These are phyloP conservation scores for Carcina quercana DNA, from an alignment of 2,888 invertebrate species.

Conservation along the genomic window DNA sequence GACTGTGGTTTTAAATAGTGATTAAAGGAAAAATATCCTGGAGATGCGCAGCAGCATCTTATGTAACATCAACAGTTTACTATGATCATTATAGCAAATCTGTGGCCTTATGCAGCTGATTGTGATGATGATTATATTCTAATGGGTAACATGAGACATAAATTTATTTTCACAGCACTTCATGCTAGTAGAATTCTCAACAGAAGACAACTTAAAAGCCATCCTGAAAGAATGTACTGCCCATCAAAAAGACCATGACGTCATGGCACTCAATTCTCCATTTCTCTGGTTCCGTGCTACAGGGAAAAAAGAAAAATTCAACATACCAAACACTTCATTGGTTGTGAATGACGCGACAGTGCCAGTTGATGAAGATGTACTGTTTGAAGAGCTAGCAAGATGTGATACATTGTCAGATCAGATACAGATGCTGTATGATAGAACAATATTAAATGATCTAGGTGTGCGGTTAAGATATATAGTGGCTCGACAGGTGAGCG, in stretches of 20 bases:
- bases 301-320: constrained; percentile 33
- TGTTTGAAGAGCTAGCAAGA: constrained; percentile 60
- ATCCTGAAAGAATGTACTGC: constrained; percentile 71
- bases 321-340: constrained; percentile 19
- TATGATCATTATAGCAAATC: no score
- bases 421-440: constrained; percentile 76
- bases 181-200: constrained; percentile 82
- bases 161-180: constrained; percentile 72
- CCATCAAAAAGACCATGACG: constrained; percentile 71
- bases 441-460: constrained; percentile 80
- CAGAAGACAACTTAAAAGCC: constrained; percentile 65
- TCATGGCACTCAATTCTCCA: constrained; percentile 79
- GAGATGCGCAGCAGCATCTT: no score
- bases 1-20: no score
- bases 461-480: constrained; percentile 84
- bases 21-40: no score
- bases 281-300: constrained; percentile 82
- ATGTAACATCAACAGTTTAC: no score
- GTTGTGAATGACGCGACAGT: constrained; percentile 60
- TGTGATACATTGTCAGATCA: constrained; percentile 78
- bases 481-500: constrained; percentile 78
- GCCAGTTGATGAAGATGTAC: constrained; percentile 45
- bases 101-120: no score
- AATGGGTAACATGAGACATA: no score
- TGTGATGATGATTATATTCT: no score